phyloP scores from a whole-genome alignment of 2,888 invertebrate species.

The Iselma pallidipennis region DNA sequence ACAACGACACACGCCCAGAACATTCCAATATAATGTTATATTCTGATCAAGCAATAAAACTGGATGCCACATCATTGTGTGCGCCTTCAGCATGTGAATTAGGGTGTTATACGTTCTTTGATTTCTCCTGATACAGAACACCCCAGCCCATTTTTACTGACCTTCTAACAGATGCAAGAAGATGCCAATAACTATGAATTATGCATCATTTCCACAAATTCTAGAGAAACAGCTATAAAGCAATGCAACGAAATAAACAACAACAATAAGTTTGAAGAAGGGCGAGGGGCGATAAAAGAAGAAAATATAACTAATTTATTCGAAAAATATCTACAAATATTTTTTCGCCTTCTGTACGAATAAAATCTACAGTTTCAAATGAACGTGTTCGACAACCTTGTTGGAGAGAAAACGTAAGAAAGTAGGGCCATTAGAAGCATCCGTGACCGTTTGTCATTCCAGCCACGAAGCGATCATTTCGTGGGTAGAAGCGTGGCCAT shows the following conservation, averaged over 20 bases:
- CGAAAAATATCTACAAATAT: background rate
- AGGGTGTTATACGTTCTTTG: slow-evolving; percentile 50
- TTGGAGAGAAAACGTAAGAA: slow-evolving; percentile 23
- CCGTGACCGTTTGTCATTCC: slow-evolving; percentile 51
- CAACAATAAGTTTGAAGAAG: no score
- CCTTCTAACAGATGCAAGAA: slow-evolving; percentile 45
- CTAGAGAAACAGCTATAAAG: no score
- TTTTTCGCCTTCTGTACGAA: background rate
- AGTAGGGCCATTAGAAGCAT: slow-evolving; percentile 49
- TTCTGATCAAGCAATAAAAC: slow-evolving; percentile 57
- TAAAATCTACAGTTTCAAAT: slow-evolving; percentile 2
- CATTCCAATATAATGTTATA: slow-evolving; percentile 49
- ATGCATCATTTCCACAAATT: slow-evolving; percentile 38
- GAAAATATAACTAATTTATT: background rate
- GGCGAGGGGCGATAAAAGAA: no score
- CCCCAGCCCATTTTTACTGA: slow-evolving; percentile 40
- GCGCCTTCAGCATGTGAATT: slow-evolving; percentile 53
- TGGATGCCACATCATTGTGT: slow-evolving; percentile 53
- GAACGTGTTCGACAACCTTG: slow-evolving; percentile 3
- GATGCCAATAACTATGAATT: slow-evolving; percentile 46
- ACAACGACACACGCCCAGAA: slow-evolving; percentile 34
- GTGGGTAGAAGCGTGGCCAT: slow-evolving; percentile 50
- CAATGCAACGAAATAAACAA: no score
- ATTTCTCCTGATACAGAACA: slow-evolving; percentile 45
- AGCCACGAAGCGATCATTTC: slow-evolving; percentile 52